Evolutionary conservation across 2,113 vertebrate species (phyloP).

Genomic region (Scomber japonicus): DNA sequence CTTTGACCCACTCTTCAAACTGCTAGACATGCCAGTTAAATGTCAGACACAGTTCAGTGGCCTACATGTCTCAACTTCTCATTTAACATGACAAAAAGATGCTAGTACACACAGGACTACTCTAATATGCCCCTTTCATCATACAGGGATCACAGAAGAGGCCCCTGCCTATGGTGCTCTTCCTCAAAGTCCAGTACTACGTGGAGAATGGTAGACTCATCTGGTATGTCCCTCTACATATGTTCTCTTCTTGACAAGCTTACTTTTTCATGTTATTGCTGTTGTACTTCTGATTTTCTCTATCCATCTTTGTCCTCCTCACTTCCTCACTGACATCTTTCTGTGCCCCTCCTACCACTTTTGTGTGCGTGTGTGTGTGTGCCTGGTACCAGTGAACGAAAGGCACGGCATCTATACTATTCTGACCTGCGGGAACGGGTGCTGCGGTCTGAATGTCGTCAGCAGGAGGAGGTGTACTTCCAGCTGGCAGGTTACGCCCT

Average conservation of each 20-base stretch:
- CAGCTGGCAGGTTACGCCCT: slow-evolving; percentile 90
- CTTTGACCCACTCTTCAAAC: slow-evolving; percentile 3
- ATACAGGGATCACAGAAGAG: slow-evolving; percentile 84
- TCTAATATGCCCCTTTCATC: slow-evolving; percentile 35
- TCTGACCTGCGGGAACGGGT: slow-evolving; percentile 90
- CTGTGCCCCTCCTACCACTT: not conserved
- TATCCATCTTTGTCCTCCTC: slow-evolving; percentile 26
- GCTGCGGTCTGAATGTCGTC: slow-evolving; percentile 88
- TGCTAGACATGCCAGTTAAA: slow-evolving; percentile 19
- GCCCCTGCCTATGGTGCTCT: slow-evolving; percentile 86
- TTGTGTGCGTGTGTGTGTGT: slow-evolving; percentile 5
- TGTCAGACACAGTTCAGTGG: slow-evolving; percentile 14
- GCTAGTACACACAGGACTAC: not conserved
- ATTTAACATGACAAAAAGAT: slow-evolving; percentile 47
- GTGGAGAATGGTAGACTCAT: slow-evolving; percentile 91
- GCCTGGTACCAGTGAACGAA: slow-evolving; percentile 84
- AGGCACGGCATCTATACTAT: slow-evolving; percentile 89
- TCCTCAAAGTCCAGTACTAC: slow-evolving; percentile 91
- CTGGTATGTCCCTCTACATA: slow-evolving; percentile 81
- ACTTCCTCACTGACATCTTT: slow-evolving; percentile 17
- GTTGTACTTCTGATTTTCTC: not conserved
- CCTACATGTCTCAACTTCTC: slow-evolving; percentile 15
- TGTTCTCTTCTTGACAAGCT: not conserved
- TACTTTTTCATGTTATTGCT: not conserved
- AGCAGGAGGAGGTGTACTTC: slow-evolving; percentile 94